Base-by-base conservation (phyloP, 1,140 invertebrate species). In the Aphaenogaster floridana region DNA sequence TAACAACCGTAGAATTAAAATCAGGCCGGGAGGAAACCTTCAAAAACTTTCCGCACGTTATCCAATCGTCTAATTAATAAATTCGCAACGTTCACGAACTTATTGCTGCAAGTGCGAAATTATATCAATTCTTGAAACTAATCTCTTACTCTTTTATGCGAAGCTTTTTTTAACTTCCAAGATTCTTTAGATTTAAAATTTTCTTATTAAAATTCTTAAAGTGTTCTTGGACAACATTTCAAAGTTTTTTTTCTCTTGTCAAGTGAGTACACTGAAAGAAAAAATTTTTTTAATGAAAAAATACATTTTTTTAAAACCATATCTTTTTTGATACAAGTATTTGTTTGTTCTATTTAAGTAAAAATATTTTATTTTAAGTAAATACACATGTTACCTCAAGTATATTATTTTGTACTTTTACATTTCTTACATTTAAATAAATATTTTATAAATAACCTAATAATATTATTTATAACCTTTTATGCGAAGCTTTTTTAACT, bases 41-140 rank as follows among this genome's bases (percentile, higher is more conserved):
- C 0, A 7, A 28, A 21, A 21, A n/a, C 8, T 50, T 45, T 48
- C 7, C 42, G 59, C 42, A 0, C 4, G 4, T 17, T 63, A 34
- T 63, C 15, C 39, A 63, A 34, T 77, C 39, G 3, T 21, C n/a
- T 39, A 59, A 77, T 77, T 61, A 45, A 28, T 77, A 50, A 34
- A 63, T 21, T 76, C 6, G 6, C 71, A 54, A 74, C 4, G 11
- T 61, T 36, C 11, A 11, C 7, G 7, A 15, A 36, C 28, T 28
- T 52, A 17, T 52, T 36, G 11, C 21, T 28, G 28, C 28, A 36
- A 34, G 3, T 28, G 45, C 50, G n/a, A 71, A 36, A 17, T 52
- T 72, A 54, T 54, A 21, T 76, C n/a, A 57, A 57, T 21, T 42
- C 17, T 28, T 17, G 36, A 52, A 50, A 34, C 15, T 36, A 52